Conservation (phyloP, 2,113 vertebrate genomes). For the Megaleporinus macrocephalus region DNA sequence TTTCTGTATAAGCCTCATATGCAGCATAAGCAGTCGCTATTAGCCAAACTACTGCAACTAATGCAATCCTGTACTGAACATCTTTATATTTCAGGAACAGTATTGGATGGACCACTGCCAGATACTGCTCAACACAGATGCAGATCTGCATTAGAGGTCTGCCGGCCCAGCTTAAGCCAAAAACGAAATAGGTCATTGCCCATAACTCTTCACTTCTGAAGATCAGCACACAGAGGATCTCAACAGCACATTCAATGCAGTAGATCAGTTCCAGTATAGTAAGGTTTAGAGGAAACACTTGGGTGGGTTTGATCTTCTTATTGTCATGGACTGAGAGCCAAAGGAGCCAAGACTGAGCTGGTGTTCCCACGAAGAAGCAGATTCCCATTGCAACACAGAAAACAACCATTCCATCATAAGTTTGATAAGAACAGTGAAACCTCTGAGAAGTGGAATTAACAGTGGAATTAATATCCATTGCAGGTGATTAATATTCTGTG, state of each 20-base stretch:
- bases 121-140: slow-evolving; percentile 31
- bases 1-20: no score
- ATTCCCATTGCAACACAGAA: neutral
- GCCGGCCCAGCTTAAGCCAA: neutral
- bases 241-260: neutral
- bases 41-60: neutral
- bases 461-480: no score
- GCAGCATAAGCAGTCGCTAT: no score
- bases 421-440: neutral
- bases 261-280: neutral
- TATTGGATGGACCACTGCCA: slow-evolving; percentile 37
- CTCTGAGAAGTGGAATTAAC: neutral
- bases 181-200: neutral
- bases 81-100: slow-evolving; percentile 26
- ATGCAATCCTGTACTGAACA: slow-evolving; percentile 11
- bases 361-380: neutral
- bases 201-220: no score
- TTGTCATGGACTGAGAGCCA: neutral
- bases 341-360: neutral
- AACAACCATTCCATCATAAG: neutral
- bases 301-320: neutral
- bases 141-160: slow-evolving; percentile 27
- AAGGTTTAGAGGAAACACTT: neutral
- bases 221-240: no score
- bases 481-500: no score